Base-by-base conservation (phyloP, 2,113 vertebrate genomes). In the Laticauda laticaudata region DNA sequence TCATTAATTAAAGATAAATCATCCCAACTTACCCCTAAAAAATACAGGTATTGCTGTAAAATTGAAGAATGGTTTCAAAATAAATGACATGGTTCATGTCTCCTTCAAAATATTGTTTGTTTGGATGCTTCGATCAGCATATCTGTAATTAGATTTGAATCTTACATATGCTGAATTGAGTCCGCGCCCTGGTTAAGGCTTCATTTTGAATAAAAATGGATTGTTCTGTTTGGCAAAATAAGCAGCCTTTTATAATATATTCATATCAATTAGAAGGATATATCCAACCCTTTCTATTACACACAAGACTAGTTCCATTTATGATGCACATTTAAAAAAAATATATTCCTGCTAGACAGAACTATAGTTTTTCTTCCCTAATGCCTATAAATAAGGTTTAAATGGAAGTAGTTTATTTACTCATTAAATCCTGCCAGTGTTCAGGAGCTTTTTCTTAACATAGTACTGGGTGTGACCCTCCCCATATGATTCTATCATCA, bases 121-220 rank as follows among this genome's bases (percentile, higher is more conserved):
- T 94, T 90, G 93, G 89, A 86, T 93, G 5, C 95, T 94, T 96
- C 93, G 89, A 56, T 29, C 20, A 95, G 3, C 34, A 59, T 56
- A 6, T 94, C 61, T 94, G 93, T 93, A 92, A 24, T n/a, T 61
- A 54, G 39, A 14, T 24, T 5, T 45, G 21, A 39, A 57, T 43
- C 12, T 14, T 86, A 39, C 7, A 10, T 4, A 86, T 57, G 21
- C 24, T 45, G 34, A 29, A 24, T 55, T 34, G 39, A 39, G 39
- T 6, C n/a, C 2, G 43, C 57, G 15, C 21, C 90, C 34, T 26
- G 29, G 9, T 51, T 20, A 34, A 48, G 81, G 6, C 56, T 54
- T 43, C n/a, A 54, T 23, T 91, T 15, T 56, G 51, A 91, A 75
- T 43, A 43, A 91, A 53, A 29, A 85, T 26, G 53, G 51, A 85